These are phyloP conservation scores for human (Homo sapiens) DNA, from an alignment of 2,113 vertebrate genomes.

Conservation along the genomic window GRCh38 chrX:147266501-147267000, in stretches of 20 bases:
- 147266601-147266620: not conserved
- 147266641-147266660: not conserved
- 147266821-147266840: not conserved
- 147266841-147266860: not conserved
- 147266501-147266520: not conserved
- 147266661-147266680: not conserved
- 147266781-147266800: not conserved
- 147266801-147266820: not conserved
- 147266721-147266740: not conserved
- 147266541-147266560: not conserved
- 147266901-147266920: not conserved
- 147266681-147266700: not conserved
- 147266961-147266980: not conserved
- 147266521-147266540: not conserved
- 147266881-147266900: not conserved
- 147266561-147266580: not conserved
- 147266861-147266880: not conserved
- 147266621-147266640: not conserved
- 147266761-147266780: not conserved
- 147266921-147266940: not conserved
- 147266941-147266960: not conserved
- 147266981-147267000: not conserved
- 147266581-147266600: not conserved
- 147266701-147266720: not conserved
- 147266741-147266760: not conserved